phyloP scores from a whole-genome alignment of 1,140 invertebrate species.

The Diachasmimorpha longicaudata region DNA sequence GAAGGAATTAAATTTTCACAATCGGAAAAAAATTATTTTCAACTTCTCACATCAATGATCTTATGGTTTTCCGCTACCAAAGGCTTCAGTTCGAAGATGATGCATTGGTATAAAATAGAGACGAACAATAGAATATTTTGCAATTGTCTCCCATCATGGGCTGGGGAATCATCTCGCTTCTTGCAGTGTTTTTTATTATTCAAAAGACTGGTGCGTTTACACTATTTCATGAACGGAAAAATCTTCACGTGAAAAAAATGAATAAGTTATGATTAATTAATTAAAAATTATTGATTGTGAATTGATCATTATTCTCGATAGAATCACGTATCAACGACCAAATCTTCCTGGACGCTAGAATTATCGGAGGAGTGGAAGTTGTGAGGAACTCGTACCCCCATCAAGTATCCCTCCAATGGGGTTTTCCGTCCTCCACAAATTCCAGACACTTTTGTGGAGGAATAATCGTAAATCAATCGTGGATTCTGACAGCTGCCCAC shows the following conservation, averaged over 20 bases:
- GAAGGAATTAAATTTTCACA: neutral
- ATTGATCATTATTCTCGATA: neutral
- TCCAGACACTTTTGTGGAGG: constrained; percentile 64
- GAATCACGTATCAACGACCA: neutral
- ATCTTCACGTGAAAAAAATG: too few relatives aligned
- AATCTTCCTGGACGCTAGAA: constrained; percentile 18
- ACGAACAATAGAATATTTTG: neutral
- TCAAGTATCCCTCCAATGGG: constrained; percentile 60
- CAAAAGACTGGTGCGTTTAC: neutral
- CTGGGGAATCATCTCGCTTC: neutral
- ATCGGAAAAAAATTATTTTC: neutral
- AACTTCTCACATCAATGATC: neutral
- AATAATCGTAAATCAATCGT: constrained; percentile 60
- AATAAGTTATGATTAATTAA: too few relatives aligned
- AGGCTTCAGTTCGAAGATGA: neutral
- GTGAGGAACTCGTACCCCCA: constrained; percentile 55
- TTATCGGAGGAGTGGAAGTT: constrained; percentile 62
- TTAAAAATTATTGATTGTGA: too few relatives aligned
- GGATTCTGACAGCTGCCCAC: constrained; percentile 67
- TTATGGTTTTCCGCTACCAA: neutral
- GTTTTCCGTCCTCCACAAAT: constrained; percentile 34
- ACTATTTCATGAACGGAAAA: neutral
- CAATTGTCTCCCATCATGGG: neutral
- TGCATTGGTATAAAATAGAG: neutral
- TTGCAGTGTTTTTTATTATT: neutral